Percentiles rank a stretch among this genome's conserved stretches.
Conservation (phyloP, 2,113 vertebrate genomes). For the Craseonycteris thonglongyai region DNA sequence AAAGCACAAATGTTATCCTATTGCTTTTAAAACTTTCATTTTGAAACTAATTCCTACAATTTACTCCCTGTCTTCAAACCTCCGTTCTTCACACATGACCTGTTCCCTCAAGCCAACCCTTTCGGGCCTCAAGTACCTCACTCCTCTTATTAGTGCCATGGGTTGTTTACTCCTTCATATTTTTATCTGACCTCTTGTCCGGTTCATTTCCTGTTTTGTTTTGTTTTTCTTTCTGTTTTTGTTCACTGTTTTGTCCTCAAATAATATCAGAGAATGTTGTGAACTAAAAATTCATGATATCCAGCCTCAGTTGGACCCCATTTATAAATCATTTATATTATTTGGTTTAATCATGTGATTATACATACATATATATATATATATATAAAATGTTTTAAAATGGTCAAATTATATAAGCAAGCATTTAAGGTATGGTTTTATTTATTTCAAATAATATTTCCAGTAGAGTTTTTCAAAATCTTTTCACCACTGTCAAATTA, state of each 20-base stretch:
- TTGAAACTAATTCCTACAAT: not conserved
- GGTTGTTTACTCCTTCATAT: not conserved
- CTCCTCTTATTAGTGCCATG: not conserved
- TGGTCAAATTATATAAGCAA: not conserved
- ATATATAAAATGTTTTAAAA: not conserved
- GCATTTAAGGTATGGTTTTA: not conserved
- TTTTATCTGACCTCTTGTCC: not conserved
- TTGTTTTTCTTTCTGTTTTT: not conserved
- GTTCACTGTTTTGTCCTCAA: not conserved
- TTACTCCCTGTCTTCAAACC: not conserved
- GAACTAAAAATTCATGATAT: not conserved
- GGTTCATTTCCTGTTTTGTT: not conserved
- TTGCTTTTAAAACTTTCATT: not conserved
- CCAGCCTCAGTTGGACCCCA: not conserved
- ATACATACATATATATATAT: not conserved
- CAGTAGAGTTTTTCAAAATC: not conserved
- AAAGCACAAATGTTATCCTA: not conserved
- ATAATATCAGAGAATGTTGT: not conserved
- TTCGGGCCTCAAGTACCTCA: not conserved
- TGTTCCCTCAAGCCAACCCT: not conserved
- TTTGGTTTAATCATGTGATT: not conserved
- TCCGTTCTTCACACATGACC: not conserved
- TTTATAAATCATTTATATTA: not conserved
- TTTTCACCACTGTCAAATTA: not conserved
- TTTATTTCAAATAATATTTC: not conserved